Evolutionary conservation across 2,888 invertebrate genomes (phyloP), one percentile per base, ranked within the genome.

Genomic region (Neuroscelio doddi): DNA sequence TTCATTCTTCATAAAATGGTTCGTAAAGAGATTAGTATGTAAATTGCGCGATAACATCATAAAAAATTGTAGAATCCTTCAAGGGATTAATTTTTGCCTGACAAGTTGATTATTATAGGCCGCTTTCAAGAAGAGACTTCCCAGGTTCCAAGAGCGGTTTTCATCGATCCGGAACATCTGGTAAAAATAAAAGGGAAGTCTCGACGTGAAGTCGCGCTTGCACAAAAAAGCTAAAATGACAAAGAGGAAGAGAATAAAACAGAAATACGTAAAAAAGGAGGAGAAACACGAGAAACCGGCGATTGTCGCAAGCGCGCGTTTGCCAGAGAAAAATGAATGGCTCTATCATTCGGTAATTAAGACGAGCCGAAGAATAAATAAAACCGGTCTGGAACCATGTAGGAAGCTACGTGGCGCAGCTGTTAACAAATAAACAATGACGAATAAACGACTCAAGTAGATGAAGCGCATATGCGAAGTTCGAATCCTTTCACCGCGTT

Each of bases 301-400:
- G 55, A 30, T 36, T 32, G 46, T 29, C 32, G 41, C 15, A n/a
- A n/a, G n/a, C n/a, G 46, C 15, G 21, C 21, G 29, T 26, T 10
- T 16, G 12, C 26, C 14, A 12, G 50, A 58, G 71, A 68, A 71
- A 75, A 79, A 80, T 73, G 72, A 72, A 78, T 75, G 73, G 79
- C 77, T 80, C 75, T 77, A 80, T 81, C 80, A 76, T 81, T 80
- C 68, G 68, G 78, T 78, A 80, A 81, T 82, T 80, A 81, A 77
- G 79, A 76, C 73, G 61, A 39, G 53, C 39, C 52, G 38, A 69
- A 70, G 73, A 77, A 79, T 75, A 77, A 79, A 74, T 72, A 75
- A 73, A 72, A 70, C 62, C 59, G 62, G 61, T 61, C 49, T 38
- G 49, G 47, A 59, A 47, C 56, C 50, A 50, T 44, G 45, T 50